phyloP scores from a whole-genome alignment of 1,140 invertebrate genomes.

The Aradophagus sp. region DNA sequence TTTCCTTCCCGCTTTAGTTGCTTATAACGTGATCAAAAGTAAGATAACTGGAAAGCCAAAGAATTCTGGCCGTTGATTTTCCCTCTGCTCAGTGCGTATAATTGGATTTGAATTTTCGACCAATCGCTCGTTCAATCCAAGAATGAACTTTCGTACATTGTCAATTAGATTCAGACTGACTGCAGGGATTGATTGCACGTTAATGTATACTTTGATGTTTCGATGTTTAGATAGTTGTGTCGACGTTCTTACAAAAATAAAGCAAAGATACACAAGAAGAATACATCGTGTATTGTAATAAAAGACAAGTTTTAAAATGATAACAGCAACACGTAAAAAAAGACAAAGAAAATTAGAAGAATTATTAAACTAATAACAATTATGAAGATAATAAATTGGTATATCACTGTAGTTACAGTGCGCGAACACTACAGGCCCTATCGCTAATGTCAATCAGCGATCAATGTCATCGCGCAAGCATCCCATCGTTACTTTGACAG shows the following conservation, averaged over 20 bases:
- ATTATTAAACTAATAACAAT: conserved; percentile 3
- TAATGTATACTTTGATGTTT: conserved; percentile 65
- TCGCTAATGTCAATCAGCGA: conserved; percentile 37
- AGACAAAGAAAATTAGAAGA: conserved; percentile 12
- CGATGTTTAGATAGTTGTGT: conserved; percentile 65
- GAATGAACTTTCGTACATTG: conserved; percentile 70
- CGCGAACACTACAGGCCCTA: conserved; percentile 5
- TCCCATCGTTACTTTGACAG: conserved; percentile 5
- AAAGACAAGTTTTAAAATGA: neutral
- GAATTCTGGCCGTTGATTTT: too few relatives aligned
- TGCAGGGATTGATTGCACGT: conserved; percentile 72
- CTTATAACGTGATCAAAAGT: too few relatives aligned
- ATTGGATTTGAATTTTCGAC: conserved; percentile 40
- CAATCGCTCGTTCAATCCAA: conserved; percentile 51
- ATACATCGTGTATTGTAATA: conserved; percentile 24
- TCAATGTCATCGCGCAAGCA: conserved; percentile 20
- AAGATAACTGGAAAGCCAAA: too few relatives aligned
- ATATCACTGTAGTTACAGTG: conserved; percentile 13
- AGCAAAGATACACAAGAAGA: conserved; percentile 20
- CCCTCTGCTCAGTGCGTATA: too few relatives aligned
- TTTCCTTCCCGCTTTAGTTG: neutral
- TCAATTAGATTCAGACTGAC: conserved; percentile 77
- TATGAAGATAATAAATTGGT: neutral
- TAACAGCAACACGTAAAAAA: too few relatives aligned
- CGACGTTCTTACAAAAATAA: conserved; percentile 55